Evolutionary conservation across 2,113 vertebrate genomes (phyloP).

Genomic region (Mesitornis unicolor): DNA sequence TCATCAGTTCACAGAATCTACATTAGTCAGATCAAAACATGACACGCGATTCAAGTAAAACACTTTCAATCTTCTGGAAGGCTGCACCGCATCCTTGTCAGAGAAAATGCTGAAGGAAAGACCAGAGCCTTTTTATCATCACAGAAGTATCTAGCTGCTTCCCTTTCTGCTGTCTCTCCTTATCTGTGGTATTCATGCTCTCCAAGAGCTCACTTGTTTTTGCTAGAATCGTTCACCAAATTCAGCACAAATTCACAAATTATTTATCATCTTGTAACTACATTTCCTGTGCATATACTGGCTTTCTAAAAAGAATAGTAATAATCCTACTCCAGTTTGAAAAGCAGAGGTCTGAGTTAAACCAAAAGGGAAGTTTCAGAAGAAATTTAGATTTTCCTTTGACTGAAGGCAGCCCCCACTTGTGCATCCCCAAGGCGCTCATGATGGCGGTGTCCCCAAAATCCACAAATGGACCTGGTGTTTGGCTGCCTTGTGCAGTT

Average conservation of each 20-base stretch:
- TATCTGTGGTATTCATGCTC: background rate
- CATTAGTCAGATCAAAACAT: background rate
- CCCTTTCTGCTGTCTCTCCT: background rate
- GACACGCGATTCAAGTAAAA: rapidly evolving
- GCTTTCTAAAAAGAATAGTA: too few relatives aligned
- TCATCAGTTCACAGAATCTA: background rate
- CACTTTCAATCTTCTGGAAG: background rate
- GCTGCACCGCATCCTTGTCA: background rate
- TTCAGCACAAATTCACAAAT: background rate
- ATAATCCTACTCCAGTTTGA: rapidly evolving
- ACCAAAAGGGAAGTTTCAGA: background rate
- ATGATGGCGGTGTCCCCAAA: rapidly evolving
- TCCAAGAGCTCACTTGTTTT: background rate
- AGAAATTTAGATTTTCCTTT: background rate
- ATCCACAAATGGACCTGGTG: rapidly evolving
- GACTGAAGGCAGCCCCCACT: rapidly evolving
- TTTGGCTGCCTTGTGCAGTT: background rate
- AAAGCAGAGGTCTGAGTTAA: background rate
- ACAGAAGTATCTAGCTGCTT: background rate
- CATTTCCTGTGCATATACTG: rapidly evolving
- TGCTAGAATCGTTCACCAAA: background rate
- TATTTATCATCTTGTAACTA: too few relatives aligned
- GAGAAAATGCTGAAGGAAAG: background rate
- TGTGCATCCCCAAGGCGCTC: background rate
- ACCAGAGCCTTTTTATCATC: background rate